Evolutionary conservation across 2,888 invertebrate species (phyloP).

Genomic region (Pristionchus mayeri): DNA sequence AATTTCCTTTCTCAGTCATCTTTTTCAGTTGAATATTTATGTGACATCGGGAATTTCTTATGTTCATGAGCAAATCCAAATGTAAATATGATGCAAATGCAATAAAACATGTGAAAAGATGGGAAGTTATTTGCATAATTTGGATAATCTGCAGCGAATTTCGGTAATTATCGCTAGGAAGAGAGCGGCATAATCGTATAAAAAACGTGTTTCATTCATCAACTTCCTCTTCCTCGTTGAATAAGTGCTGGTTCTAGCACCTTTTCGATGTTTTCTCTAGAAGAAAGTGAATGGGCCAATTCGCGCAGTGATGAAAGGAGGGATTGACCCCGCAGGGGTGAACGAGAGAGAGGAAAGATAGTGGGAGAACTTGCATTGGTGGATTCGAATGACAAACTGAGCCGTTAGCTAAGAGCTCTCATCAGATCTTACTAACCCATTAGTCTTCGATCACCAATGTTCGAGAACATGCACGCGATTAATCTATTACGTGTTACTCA

Average conservation of each 20-base stretch:
- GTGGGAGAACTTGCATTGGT: background rate
- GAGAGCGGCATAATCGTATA: background rate
- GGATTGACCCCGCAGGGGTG: background rate
- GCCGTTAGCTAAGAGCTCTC: too few relatives aligned
- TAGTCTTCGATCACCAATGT: background rate
- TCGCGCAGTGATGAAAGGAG: conserved; percentile 1
- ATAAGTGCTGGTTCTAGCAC: background rate
- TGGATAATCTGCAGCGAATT: too few relatives aligned
- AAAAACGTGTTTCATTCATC: background rate
- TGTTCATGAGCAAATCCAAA: too few relatives aligned
- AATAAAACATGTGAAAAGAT: too few relatives aligned
- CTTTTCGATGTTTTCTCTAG: conserved; percentile 35
- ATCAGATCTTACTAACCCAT: too few relatives aligned
- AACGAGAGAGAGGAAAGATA: background rate
- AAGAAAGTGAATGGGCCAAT: conserved; percentile 26
- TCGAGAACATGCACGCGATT: too few relatives aligned
- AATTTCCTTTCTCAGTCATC: too few relatives aligned
- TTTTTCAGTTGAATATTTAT: too few relatives aligned
- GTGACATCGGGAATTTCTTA: too few relatives aligned
- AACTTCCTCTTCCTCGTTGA: background rate
- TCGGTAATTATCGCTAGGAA: background rate
- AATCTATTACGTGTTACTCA: too few relatives aligned
- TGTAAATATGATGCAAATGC: too few relatives aligned
- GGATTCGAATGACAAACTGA: background rate
- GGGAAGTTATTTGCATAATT: too few relatives aligned